Percentiles rank a stretch among this genome's conserved stretches.
phyloP scores from a whole-genome alignment of 2,888 invertebrate species.

The Cataglyphis albicans region DNA sequence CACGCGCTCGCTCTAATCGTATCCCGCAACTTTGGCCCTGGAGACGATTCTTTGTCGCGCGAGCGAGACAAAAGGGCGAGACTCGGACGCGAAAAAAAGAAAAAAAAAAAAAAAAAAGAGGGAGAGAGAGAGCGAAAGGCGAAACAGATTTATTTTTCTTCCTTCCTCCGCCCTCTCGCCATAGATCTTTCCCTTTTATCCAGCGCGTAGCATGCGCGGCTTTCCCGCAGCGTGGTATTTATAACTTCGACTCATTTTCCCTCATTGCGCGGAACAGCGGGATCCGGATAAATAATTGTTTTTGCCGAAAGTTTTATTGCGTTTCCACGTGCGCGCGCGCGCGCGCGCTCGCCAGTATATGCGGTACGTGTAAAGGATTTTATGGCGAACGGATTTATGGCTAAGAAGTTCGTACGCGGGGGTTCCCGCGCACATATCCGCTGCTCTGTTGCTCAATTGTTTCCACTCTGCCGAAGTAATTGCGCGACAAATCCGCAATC shows the following conservation, averaged over 20 bases:
- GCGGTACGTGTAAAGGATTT: slow-evolving; percentile 36
- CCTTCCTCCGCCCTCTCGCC: slow-evolving; percentile 54
- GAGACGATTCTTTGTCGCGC: slow-evolving; percentile 35
- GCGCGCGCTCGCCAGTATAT: neutral
- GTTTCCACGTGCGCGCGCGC: slow-evolving; percentile 9
- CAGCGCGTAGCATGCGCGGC: slow-evolving; percentile 55
- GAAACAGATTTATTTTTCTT: slow-evolving; percentile 72
- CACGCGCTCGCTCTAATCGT: slow-evolving; percentile 65
- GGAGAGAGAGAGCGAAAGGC: slow-evolving; percentile 1
- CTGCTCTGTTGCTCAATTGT: slow-evolving; percentile 33
- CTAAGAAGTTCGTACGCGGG: slow-evolving; percentile 41
- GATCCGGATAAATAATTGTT: slow-evolving; percentile 73
- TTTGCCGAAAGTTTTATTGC: slow-evolving; percentile 70
- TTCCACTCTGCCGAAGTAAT: slow-evolving; percentile 37
- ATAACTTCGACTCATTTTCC: slow-evolving; percentile 77
- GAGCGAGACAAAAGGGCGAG: slow-evolving; percentile 59
- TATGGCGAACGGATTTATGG: slow-evolving; percentile 43
- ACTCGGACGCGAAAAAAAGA: slow-evolving; percentile 1
- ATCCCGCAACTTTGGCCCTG: slow-evolving; percentile 66
- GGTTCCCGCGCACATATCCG: slow-evolving; percentile 19
- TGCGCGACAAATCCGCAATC: slow-evolving; percentile 28
- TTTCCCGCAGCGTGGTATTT: slow-evolving; percentile 70
- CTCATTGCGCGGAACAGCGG: slow-evolving; percentile 70
- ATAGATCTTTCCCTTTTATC: slow-evolving; percentile 73
- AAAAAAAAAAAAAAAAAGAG: neutral